Percentiles rank a stretch among this genome's conserved stretches.
Evolutionary conservation across 2,113 vertebrate genomes (phyloP).

Genomic region (Eurystomus gularis): DNA sequence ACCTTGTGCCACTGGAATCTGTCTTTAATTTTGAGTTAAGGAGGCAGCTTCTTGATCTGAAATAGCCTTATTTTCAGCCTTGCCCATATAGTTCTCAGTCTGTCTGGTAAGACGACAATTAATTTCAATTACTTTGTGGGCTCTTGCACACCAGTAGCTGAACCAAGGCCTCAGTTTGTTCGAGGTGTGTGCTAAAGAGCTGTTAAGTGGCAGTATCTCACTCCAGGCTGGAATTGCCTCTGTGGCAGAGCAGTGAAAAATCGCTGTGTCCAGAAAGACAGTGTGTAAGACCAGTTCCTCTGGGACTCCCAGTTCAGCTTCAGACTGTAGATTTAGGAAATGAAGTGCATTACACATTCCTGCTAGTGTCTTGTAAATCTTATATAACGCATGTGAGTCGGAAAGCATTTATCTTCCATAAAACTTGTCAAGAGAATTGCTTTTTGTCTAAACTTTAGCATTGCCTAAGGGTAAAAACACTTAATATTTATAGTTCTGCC

Average conservation of each 20-base stretch:
- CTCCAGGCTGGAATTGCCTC: not conserved
- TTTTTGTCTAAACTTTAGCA: not conserved
- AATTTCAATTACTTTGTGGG: not conserved
- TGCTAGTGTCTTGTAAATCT: not conserved
- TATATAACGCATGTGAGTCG: not conserved
- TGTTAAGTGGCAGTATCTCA: conserved; percentile 23
- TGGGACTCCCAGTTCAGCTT: conserved; percentile 13
- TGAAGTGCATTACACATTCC: conserved; percentile 7
- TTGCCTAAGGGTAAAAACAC: not conserved
- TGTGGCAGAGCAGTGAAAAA: not conserved
- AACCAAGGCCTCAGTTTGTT: not conserved
- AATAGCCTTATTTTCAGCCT: not conserved
- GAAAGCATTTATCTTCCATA: conserved; percentile 12
- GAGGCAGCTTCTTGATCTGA: not conserved
- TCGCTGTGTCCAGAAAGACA: not conserved
- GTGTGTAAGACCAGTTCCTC: not conserved
- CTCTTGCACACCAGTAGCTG: not conserved
- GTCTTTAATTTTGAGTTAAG: not conserved
- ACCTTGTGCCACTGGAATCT: not conserved
- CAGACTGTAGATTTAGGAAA: conserved; percentile 30
- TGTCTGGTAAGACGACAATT: not conserved
- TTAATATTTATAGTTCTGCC: not conserved
- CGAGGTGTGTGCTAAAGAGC: not conserved
- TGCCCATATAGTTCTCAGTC: not conserved
- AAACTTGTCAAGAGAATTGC: conserved; percentile 11